Conservation (phyloP, 2,888 invertebrate species). For the Dryadula phaetusa region DNA sequence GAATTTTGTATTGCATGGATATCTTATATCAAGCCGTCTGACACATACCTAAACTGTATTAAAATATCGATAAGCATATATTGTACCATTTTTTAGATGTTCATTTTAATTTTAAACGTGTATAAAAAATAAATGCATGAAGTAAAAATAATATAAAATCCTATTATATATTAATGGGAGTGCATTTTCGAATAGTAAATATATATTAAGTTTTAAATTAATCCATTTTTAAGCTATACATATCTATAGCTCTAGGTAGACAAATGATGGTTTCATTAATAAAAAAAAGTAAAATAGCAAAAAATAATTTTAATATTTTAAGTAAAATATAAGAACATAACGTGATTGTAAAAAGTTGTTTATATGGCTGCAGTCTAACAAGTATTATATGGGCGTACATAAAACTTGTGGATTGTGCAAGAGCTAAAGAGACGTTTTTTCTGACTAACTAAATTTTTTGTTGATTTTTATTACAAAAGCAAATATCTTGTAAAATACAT, state of each 20-base stretch:
- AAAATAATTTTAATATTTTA: neutral
- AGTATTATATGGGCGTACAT: constrained; percentile 31
- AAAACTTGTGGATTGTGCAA: constrained; percentile 45
- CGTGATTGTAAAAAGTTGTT: constrained; percentile 26
- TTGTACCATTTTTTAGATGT: neutral
- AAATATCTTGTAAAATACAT: constrained; percentile 42
- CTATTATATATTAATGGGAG: neutral
- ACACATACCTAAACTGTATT: constrained; percentile 1
- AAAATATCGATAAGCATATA: constrained; percentile 8
- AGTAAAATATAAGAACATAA: constrained; percentile 21
- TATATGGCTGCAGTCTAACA: constrained; percentile 30
- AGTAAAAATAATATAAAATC: neutral
- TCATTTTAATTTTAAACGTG: too few species aligned
- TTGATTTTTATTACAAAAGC: constrained; percentile 51
- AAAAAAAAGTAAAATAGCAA: neutral
- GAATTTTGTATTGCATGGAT: neutral
- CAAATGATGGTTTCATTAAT: too few species aligned
- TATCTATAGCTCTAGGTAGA: too few species aligned
- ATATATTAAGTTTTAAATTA: neutral
- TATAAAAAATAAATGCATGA: too few species aligned
- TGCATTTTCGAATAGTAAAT: neutral
- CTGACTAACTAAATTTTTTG: constrained; percentile 55
- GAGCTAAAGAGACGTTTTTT: constrained; percentile 44
- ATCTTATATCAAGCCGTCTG: constrained; percentile 13
- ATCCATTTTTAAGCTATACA: neutral